phyloP scores from a whole-genome alignment of 2,113 vertebrate genomes.

The Sialia sialis region DNA sequence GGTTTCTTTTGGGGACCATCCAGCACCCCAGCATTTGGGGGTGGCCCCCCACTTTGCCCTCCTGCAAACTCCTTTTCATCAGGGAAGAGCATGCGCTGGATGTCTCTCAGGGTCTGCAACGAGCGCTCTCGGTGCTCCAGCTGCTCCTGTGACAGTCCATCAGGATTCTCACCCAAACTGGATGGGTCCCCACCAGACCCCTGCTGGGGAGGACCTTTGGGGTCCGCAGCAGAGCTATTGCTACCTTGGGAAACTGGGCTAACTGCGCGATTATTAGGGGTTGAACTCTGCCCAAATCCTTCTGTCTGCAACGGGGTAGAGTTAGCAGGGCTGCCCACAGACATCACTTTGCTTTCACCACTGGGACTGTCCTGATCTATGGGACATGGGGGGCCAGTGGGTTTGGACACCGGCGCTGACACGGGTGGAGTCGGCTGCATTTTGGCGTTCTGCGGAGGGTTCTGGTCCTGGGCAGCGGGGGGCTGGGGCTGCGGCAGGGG shows the following conservation, averaged over 20 bases:
- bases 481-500: constrained; percentile 77
- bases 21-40: constrained; percentile 77
- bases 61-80: constrained; percentile 89
- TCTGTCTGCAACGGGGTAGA: constrained; percentile 81
- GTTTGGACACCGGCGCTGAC: constrained; percentile 75
- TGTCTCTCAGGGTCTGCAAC: constrained; percentile 93
- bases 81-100: constrained; percentile 98
- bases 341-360: constrained; percentile 86
- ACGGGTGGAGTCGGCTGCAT: constrained; percentile 84
- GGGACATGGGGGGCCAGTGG: constrained; percentile 63
- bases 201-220: constrained; percentile 78
- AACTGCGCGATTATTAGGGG: constrained; percentile 77
- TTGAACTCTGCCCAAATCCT: constrained; percentile 78
- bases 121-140: constrained; percentile 95
- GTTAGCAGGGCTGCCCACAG: constrained; percentile 83
- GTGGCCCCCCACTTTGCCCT: constrained; percentile 77
- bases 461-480: constrained; percentile 84
- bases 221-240: constrained; percentile 76
- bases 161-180: constrained; percentile 91
- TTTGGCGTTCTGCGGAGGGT: constrained; percentile 88
- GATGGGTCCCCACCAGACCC: constrained; percentile 85
- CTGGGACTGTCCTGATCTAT: constrained; percentile 85
- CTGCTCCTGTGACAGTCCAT: constrained; percentile 97
- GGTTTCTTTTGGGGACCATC: constrained; percentile 86
- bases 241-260: constrained; percentile 82